Percentiles rank a stretch among this genome's conserved stretches.
Conservation (phyloP, 2,888 invertebrate species). For the Gastrophysa polygoni region DNA sequence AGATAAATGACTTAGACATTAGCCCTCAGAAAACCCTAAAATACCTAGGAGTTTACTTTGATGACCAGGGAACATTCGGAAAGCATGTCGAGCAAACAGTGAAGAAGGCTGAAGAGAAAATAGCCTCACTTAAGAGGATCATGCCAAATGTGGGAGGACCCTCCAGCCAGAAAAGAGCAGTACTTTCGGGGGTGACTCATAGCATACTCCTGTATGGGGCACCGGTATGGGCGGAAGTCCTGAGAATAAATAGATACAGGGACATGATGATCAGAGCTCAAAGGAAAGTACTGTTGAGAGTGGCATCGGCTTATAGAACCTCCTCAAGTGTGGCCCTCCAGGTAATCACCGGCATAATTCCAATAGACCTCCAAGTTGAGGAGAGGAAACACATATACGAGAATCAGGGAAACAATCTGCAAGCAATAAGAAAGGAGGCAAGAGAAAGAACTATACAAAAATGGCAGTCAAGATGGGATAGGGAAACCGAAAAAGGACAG, state of each 20-base stretch:
- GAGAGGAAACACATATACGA: not conserved
- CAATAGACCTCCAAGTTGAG: not conserved
- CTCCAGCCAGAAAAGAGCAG: slow-evolving; percentile 9
- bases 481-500: not conserved
- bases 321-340: not conserved
- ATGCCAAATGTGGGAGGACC: slow-evolving; percentile 35
- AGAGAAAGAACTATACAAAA: not conserved
- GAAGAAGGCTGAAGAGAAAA: slow-evolving; percentile 15
- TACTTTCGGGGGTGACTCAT: slow-evolving; percentile 15
- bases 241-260: not conserved
- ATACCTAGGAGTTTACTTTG: slow-evolving; percentile 19
- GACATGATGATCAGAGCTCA: not conserved
- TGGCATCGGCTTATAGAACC: not conserved
- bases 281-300: not conserved
- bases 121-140: slow-evolving; percentile 28
- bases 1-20: not conserved
- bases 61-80: not conserved
- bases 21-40: not conserved
- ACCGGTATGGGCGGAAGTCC: slow-evolving; percentile 19
- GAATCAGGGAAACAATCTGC: not conserved
- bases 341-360: not conserved
- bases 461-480: slow-evolving; percentile 3
- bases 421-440: not conserved
- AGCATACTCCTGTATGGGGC: slow-evolving; percentile 28
- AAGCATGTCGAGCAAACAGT: not conserved